Percentiles rank a stretch among this genome's conserved stretches.
Evolutionary conservation across 2,797 vertebrate species (phyloP).

Genomic region (Paguma larvata): DNA sequence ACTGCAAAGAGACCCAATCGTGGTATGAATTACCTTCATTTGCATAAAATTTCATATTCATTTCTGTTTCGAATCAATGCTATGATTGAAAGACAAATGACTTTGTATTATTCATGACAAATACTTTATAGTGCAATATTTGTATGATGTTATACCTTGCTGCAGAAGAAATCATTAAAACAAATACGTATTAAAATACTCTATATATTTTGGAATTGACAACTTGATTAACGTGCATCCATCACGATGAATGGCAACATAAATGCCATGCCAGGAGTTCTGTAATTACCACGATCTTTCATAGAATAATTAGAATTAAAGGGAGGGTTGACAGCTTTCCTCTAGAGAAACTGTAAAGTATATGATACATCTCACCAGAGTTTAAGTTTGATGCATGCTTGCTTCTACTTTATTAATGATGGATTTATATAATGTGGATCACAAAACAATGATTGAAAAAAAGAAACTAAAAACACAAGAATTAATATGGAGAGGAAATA

Average conservation of each 20-base stretch:
- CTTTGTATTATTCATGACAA: constrained; percentile 52
- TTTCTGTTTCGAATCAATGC: constrained; percentile 47
- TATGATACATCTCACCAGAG: constrained; percentile 36
- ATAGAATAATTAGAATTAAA: constrained; percentile 81
- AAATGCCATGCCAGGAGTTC: constrained; percentile 78
- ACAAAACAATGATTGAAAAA: constrained; percentile 40
- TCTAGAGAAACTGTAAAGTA: constrained; percentile 70
- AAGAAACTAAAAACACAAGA: neutral
- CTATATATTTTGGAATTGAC: constrained; percentile 74
- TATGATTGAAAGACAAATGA: constrained; percentile 59
- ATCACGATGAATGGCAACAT: constrained; percentile 84
- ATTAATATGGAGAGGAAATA: neutral
- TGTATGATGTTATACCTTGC: constrained; percentile 37
- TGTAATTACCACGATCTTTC: constrained; percentile 85
- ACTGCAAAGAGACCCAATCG: neutral
- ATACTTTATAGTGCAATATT: constrained; percentile 62
- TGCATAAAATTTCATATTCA: constrained; percentile 15
- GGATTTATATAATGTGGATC: neutral
- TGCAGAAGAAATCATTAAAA: constrained; percentile 80
- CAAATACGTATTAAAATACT: constrained; percentile 80
- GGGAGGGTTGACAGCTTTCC: constrained; percentile 72
- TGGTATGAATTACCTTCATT: constrained; percentile 50
- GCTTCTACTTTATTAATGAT: constrained; percentile 66
- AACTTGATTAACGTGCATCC: constrained; percentile 82
- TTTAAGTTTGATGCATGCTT: constrained; percentile 52